phyloP scores from a whole-genome alignment of 2,113 vertebrate species.

The Condylura cristata region DNA sequence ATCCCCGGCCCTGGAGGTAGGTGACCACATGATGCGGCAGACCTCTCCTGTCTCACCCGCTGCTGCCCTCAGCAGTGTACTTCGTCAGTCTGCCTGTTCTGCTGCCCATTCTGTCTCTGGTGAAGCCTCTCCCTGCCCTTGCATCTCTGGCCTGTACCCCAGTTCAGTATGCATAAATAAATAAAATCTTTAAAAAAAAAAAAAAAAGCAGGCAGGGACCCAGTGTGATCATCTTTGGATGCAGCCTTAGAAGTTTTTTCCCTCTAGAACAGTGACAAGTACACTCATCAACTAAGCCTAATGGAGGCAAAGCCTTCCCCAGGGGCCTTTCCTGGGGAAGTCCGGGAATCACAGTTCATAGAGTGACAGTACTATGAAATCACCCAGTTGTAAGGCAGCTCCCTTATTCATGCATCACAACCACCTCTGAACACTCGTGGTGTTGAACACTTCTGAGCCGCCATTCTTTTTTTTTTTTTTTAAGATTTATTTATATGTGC shows the following conservation, averaged over 20 bases:
- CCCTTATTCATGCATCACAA: background rate
- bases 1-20: too few relatives aligned
- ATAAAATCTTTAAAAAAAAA: too few relatives aligned
- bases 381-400: background rate
- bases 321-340: background rate
- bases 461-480: too few relatives aligned
- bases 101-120: too few relatives aligned
- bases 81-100: too few relatives aligned
- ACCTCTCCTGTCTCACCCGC: too few relatives aligned
- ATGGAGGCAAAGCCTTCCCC: background rate
- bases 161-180: too few relatives aligned
- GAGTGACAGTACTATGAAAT: background rate
- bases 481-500: too few relatives aligned
- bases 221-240: background rate
- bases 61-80: too few relatives aligned
- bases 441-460: background rate
- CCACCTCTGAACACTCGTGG: background rate
- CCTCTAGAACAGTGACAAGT: background rate
- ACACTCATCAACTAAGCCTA: background rate
- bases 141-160: too few relatives aligned
- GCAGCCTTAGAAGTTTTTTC: background rate
- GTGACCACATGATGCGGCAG: too few relatives aligned
- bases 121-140: too few relatives aligned
- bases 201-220: background rate
- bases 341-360: background rate